Conservation (phyloP, 2,888 invertebrate genomes). For the Drosophila melanosoma region DNA sequence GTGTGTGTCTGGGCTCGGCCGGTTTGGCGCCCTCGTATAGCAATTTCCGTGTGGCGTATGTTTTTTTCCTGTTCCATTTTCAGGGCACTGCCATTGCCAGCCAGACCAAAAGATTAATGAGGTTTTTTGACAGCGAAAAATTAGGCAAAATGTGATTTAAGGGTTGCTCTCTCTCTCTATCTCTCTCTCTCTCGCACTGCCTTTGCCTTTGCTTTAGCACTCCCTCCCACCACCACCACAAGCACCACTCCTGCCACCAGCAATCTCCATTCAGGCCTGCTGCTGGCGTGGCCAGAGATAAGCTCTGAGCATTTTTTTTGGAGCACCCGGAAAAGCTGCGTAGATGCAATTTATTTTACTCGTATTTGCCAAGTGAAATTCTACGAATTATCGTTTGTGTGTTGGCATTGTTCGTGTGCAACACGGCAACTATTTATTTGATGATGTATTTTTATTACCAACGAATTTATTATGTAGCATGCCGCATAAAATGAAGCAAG, state of each 20-base stretch:
- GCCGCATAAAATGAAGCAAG: slow-evolving; percentile 53
- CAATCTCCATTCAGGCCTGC: slow-evolving; percentile 9
- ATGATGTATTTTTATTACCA: slow-evolving; percentile 78
- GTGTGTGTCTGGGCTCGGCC: slow-evolving; percentile 40
- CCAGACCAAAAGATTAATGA: slow-evolving; percentile 81
- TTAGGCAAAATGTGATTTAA: slow-evolving; percentile 82
- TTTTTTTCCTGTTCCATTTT: slow-evolving; percentile 74
- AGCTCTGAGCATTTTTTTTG: slow-evolving; percentile 48
- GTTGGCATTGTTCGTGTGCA: slow-evolving; percentile 57
- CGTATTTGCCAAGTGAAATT: slow-evolving; percentile 63
- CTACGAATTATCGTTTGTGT: slow-evolving; percentile 34
- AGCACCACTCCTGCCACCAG: not conserved
- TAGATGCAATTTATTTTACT: slow-evolving; percentile 71
- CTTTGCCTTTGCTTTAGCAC: not conserved
- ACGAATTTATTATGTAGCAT: slow-evolving; percentile 64
- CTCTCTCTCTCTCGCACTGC: not conserved
- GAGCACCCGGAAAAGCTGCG: slow-evolving; percentile 54
- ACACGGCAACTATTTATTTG: slow-evolving; percentile 78
- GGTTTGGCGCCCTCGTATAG: slow-evolving; percentile 64
- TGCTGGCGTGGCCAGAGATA: slow-evolving; percentile 70
- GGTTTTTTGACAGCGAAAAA: slow-evolving; percentile 84
- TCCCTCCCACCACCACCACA: slow-evolving; percentile 2
- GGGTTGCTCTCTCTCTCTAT: slow-evolving; percentile 59
- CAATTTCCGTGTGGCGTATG: slow-evolving; percentile 76
- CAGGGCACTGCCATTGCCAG: slow-evolving; percentile 63